Evolutionary conservation across 1,140 invertebrate species (phyloP), one percentile per base, ranked within the genome.

Genomic region (Glomeris maerens): DNA sequence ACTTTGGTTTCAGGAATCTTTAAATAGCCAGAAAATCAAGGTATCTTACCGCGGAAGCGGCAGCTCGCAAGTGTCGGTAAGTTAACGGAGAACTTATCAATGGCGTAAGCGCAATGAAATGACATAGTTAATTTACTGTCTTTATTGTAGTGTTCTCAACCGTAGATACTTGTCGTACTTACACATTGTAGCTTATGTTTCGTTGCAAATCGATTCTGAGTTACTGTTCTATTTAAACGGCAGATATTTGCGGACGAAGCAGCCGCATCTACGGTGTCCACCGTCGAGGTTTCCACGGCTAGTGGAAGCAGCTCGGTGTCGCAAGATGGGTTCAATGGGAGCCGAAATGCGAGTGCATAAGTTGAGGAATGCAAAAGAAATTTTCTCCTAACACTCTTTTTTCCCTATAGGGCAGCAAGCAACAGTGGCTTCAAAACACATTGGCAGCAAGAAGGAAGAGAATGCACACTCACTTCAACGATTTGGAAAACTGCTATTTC

Each of bases 401-500:
- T 38, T 40, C 25, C 44, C 38, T 48, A 22, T 41, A 55, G 36
- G 31, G 47, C 20, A 36, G 20, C 4, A 7, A 45, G 40, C 51
- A 29, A 27, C 49, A 42, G 10, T 27, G 23, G 27, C 26, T 60
- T 52, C 55, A 62, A 46, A 59, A 57, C 1, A 71, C 77, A 1
- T 63, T 84, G 20, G 75, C 81, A 1, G 67, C 76, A 10, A 69
- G 84, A 28, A 75, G 83, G 58, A 77, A 81, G 52, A 71, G 84
- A 50, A 80, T 93, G 70, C 77, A 84, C 56, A 77, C 80, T 7
- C 87, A 94, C 69, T 92, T 92, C 68, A 83, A 90, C 52, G 88
- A 93, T 64, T 83, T 94, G 61, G 82, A 86, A 38, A 77, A 85
- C 60, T 86, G 84, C 60, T 95, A 93, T 65, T 84, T 91, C 60